Conservation (phyloP, 37 sponge, comb jelly and placozoan genomes). For the Mnemiopsis leidyi region DNA sequence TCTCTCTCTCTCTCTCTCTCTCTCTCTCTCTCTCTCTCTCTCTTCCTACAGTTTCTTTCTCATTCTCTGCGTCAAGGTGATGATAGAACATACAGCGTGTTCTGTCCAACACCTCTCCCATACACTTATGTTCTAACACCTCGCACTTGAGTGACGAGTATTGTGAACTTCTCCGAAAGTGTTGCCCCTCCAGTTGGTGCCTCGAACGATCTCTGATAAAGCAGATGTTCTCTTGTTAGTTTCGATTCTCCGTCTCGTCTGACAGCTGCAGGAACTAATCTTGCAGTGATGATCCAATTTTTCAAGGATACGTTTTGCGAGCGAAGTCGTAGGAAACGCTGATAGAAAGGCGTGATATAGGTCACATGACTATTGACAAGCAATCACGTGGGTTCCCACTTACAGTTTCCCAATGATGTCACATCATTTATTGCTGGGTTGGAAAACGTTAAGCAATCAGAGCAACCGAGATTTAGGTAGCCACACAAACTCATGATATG, state of each 20-base stretch:
- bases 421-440: neutral
- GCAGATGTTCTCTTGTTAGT: no score
- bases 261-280: neutral
- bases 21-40: neutral
- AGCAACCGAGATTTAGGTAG: neutral
- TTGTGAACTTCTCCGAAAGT: neutral
- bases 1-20: neutral
- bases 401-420: neutral
- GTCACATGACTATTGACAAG: neutral
- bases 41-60: neutral
- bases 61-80: neutral
- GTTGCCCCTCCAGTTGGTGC: neutral
- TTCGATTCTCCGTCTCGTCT: no score
- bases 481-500: neutral
- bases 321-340: neutral
- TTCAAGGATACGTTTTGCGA: neutral
- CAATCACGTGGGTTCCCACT: neutral
- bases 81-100: neutral
- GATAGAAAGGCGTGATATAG: neutral
- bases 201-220: neutral
- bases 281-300: neutral
- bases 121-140: neutral
- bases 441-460: neutral
- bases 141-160: neutral
- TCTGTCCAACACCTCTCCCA: neutral